These are phyloP conservation scores for Bellardia pandia DNA, from an alignment of 2,888 invertebrate species.

Conservation along the genomic window DNA sequence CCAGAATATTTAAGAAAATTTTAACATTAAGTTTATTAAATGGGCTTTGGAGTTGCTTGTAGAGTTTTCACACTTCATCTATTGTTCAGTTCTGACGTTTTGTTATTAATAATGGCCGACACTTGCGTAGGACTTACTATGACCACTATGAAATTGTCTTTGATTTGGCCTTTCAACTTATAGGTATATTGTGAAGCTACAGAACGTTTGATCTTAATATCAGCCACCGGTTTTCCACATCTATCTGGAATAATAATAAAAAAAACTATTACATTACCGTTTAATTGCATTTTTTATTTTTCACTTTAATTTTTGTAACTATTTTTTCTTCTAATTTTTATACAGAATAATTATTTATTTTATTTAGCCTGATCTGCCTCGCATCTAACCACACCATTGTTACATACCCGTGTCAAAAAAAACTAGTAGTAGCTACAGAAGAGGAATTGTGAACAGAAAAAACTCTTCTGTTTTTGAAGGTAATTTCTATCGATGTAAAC, in stretches of 20 bases:
- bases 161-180: constrained; percentile 30
- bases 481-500: constrained; percentile 49
- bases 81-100: constrained; percentile 13
- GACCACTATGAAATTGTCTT: constrained; percentile 27
- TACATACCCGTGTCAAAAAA: constrained; percentile 60
- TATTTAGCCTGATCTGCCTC: constrained; percentile 62
- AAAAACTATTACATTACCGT: constrained; percentile 9
- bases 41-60: not conserved
- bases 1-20: constrained; percentile 12
- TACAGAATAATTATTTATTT: constrained; percentile 48
- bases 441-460: constrained; percentile 52
- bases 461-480: constrained; percentile 51
- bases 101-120: constrained; percentile 35
- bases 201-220: not conserved
- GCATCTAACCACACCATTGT: constrained; percentile 61
- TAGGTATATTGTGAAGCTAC: not conserved
- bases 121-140: constrained; percentile 47
- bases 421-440: constrained; percentile 42
- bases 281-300: not conserved
- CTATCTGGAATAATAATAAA: constrained; percentile 42
- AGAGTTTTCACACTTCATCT: constrained; percentile 21
- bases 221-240: constrained; percentile 45
- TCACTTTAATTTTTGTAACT: constrained; percentile 26
- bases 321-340: constrained; percentile 69
- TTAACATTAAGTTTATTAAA: not conserved